Evolutionary conservation across 1,140 invertebrate genomes (phyloP).

Genomic region (Drosophila auraria): DNA sequence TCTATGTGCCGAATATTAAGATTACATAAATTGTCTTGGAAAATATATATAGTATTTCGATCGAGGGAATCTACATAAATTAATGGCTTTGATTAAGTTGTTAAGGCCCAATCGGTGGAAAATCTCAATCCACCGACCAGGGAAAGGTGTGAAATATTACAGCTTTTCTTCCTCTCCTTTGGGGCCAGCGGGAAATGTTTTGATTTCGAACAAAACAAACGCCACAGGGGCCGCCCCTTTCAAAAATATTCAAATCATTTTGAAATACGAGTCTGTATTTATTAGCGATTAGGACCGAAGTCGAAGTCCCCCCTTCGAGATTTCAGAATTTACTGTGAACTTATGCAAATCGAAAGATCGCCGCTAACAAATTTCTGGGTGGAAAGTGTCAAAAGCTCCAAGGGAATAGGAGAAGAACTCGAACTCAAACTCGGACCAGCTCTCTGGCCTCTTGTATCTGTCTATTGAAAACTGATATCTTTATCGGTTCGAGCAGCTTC

Average conservation of each 20-base stretch:
- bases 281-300: conserved; percentile 70
- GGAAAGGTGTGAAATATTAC: conserved; percentile 53
- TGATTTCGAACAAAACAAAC: conserved; percentile 79
- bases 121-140: background rate
- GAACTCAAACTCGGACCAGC: conserved; percentile 21
- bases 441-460: background rate
- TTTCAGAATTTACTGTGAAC: conserved; percentile 79
- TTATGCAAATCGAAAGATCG: conserved; percentile 65
- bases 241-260: conserved; percentile 79
- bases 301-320: conserved; percentile 6
- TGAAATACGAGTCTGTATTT: conserved; percentile 82
- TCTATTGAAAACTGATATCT: conserved; percentile 74
- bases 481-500: conserved; percentile 37
- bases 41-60: conserved; percentile 25
- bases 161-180: conserved; percentile 19
- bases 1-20: conserved; percentile 27
- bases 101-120: conserved; percentile 19
- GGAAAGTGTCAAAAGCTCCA: conserved; percentile 68
- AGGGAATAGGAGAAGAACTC: conserved; percentile 16
- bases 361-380: conserved; percentile 62
- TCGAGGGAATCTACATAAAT: conserved; percentile 15
- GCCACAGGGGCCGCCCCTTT: conserved; percentile 66
- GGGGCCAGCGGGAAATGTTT: conserved; percentile 69
- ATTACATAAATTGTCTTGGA: conserved; percentile 52
- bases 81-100: conserved; percentile 55